A percentile compares a stretch with the other conserved stretches of the same genome.
phyloP scores from a whole-genome alignment of 1,140 invertebrate genomes.

The Aphelenchoides fujianensis region DNA sequence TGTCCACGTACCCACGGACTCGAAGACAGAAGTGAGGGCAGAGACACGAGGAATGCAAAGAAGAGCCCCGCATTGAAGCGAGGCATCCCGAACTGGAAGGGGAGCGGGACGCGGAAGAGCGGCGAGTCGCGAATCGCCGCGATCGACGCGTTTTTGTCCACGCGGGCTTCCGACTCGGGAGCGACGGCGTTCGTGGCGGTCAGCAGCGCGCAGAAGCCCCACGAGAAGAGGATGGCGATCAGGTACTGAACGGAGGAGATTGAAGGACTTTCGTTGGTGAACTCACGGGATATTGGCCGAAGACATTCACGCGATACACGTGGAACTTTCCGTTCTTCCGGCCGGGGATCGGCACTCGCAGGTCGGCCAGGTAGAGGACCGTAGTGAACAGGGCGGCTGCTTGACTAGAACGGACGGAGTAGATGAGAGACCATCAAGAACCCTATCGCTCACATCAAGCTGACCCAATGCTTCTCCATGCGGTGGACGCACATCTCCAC shows the following conservation, averaged over 20 bases:
- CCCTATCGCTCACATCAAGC: conserved; percentile 39
- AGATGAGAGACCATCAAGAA: conserved; percentile 9
- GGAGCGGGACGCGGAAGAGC: conserved; percentile 55
- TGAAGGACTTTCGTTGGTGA: neutral
- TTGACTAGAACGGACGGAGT: conserved; percentile 39
- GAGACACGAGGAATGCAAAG: conserved; percentile 63
- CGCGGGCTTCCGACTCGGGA: conserved; percentile 48
- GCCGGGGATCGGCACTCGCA: conserved; percentile 54
- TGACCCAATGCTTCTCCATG: conserved; percentile 59
- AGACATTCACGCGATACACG: conserved; percentile 43
- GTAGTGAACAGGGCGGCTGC: conserved; percentile 53
- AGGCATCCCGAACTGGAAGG: conserved; percentile 63
- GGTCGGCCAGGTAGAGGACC: conserved; percentile 52
- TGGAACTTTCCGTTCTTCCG: conserved; percentile 48
- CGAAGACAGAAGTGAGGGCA: conserved; percentile 63
- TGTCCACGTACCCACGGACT: too few relatives aligned
- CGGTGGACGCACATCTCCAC: conserved; percentile 46
- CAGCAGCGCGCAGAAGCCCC: conserved; percentile 54
- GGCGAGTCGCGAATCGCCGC: conserved; percentile 45
- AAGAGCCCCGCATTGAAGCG: conserved; percentile 60
- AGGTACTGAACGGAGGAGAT: conserved; percentile 44
- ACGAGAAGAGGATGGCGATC: conserved; percentile 56
- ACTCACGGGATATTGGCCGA: conserved; percentile 60
- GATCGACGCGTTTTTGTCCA: conserved; percentile 52
- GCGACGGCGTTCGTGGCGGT: conserved; percentile 50